phyloP scores from a whole-genome alignment of 2,797 vertebrate genomes.

The Orestias chungarensis region DNA sequence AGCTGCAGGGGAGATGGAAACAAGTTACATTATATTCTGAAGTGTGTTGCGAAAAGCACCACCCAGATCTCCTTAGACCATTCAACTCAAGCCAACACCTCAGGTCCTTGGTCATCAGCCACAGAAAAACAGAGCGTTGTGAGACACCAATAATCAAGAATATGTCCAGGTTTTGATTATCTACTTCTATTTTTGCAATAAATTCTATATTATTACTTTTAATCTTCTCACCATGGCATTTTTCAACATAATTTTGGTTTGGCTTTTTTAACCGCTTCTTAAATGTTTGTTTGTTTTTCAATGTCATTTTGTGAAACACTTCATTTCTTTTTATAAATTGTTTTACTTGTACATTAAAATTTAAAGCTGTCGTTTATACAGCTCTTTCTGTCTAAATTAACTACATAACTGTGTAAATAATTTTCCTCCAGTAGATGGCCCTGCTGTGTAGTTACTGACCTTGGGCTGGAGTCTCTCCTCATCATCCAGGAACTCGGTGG shows the following conservation, averaged over 20 bases:
- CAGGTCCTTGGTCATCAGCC: background rate
- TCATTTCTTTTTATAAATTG: background rate
- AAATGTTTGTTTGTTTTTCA: background rate
- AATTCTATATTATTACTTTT: background rate
- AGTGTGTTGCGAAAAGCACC: background rate
- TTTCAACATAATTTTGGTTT: background rate
- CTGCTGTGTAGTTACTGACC: conserved; percentile 74
- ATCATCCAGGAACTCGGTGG: conserved; percentile 83
- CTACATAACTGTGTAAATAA: conserved; percentile 21
- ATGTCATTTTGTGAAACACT: too few species aligned
- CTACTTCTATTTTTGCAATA: background rate
- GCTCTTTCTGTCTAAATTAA: too few species aligned
- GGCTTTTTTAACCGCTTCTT: background rate
- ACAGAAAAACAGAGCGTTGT: too few species aligned
- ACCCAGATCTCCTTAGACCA: background rate
- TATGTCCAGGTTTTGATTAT: background rate
- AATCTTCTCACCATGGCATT: background rate
- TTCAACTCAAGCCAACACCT: background rate
- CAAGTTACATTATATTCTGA: background rate
- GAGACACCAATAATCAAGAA: background rate
- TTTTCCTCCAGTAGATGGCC: conserved; percentile 55
- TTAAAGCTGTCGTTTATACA: too few species aligned
- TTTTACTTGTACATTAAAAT: background rate
- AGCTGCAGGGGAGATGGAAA: conserved; percentile 75
- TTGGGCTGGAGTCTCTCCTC: conserved; percentile 92